Base-by-base conservation (phyloP, 1,140 invertebrate genomes). In the Palaemon carinicauda region DNA sequence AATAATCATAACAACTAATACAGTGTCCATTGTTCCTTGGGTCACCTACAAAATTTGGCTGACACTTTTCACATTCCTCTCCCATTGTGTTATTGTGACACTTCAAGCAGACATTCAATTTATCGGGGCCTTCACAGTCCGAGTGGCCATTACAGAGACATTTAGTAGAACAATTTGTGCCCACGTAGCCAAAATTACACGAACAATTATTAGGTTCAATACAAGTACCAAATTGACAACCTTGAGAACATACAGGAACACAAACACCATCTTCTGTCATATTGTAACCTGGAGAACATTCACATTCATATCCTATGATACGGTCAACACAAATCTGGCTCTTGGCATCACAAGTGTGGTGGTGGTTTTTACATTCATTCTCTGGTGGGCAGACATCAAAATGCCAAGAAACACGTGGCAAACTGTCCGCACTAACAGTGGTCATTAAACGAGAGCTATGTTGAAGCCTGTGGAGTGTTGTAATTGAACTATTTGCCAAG, bases 141-240 rank as follows among this genome's bases (percentile, higher is more conserved):
- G 97, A 96, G 92, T 99, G 97, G 0, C 97, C 97, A 91, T 99
- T 98, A 91, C 98, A 99, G 90, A 97, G 94, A 91, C 98, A 99
- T 91, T 97, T 95, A 69, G 96, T 96, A 79, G 96, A 97, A 91
- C 98, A 99, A 92, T 98, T 97, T 81, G 94, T 94, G 73, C 97
- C 97, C 29, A 99, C 97, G 91, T 96, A 99, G 69, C 97, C 97
- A 92, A 99, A 99, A 92, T 98, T 94, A 91, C 98, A 99, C 56
- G 94, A 92, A 90, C 98, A 99, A 17, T 94, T 92, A 90, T 98
- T 94, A 33, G 98, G 98, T 89, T 95, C 93, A 4, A 96, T 92
- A 91, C 98, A 99, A 1, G 92, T 94, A 71, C 98, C 98, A 91
- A 96, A 93, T 1, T 96, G 95, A 92, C 98, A 99, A 21, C 97